Base-by-base conservation (phyloP, 2,797 vertebrate species). In the Monodelphis domestica region DNA sequence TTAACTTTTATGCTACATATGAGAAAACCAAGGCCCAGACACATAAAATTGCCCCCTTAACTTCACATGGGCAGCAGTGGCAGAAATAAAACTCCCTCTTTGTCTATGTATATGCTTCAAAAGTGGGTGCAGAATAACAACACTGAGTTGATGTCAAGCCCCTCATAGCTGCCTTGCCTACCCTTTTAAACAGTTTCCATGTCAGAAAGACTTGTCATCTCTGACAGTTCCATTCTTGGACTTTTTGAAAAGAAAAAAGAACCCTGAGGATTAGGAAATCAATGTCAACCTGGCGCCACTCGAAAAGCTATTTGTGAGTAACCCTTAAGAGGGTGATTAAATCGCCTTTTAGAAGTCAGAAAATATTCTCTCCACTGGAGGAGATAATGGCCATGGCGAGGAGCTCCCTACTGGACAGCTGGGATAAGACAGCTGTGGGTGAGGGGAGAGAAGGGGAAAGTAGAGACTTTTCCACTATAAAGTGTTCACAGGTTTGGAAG, bases 171-270 rank as follows among this genome's bases (percentile, higher is more conserved):
- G 11, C 17, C 70, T 94, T 33, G 6, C 63, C 53, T 94, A 89
- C 15, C 3, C 90, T 90, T 91, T 96, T 88, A 15, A 91, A 91
- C 6, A 54, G 15, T 5, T 26, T 53, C 88, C 2, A 9, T 70
- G 63, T 4, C 4, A 53, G 28, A 90, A 84, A 89, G 90, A 57
- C 0, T 50, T 45, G 2, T 14, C 56, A 90, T 52, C 87, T 53
- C 45, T 53, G 33, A 53, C 14, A 94, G 30, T 10, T 93, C 12
- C 52, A 38, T 91, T 70, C 53, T 5, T 54, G 88, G 51, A 28
- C 89, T 92, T 84, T 95, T 55, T 90, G 54, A 91, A 33, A 56
- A 90, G 93, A 94, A 1, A 89, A 7, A n/a, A 59, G 30, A 59
- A 78, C 14, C 21, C 3, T 38, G 45, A 45, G 45, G 21, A 78